Evolutionary conservation across 2,888 invertebrate species (phyloP), one percentile per base, ranked within the genome.

Genomic region (Diploptera punctata): DNA sequence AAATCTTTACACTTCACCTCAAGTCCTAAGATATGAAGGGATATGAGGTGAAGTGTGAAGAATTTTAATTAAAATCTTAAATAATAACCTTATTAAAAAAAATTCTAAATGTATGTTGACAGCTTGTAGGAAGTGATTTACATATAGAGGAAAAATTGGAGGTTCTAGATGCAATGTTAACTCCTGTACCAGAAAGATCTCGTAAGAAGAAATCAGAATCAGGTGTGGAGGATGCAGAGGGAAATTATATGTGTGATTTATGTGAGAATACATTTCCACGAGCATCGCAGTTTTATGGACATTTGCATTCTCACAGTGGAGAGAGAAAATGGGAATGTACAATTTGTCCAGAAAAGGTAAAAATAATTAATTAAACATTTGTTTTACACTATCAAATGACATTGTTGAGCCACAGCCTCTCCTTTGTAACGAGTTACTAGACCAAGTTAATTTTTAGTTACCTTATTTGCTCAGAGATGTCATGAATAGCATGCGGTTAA

Each of bases 251-350:
- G 13, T 77, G 77, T 71, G 76, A 77, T 60, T 65, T 75, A 57
- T 77, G 77, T 73, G 73, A 76, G 1, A 76, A 76, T 24, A 65
- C 76, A 43, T 81, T 79, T 62, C 61, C 75, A 13, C 78, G 77
- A 26, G 80, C 80, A 21, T 77, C 78, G 31, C 79, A 80, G 71
- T 81, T 79, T 75, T 80, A 78, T 47, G 80, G 79, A n/a, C 81
- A 81, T 60, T 73, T 81, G 49, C 75, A 79, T 38, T 72, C 78
- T 33, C 80, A 81, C 69, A 76, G 77, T 13, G 78, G 77, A 9
- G 78, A 79, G 57, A 76, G 79, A 10, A 57, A 75, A 4, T 79
- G 78, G 75, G 77, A 77, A 19, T 80, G 79, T 52, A 49, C 74
- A 4, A 76, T 77, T 29, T 80, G 78, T 71, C 76, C 78, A 13